Evolutionary conservation across 2,113 vertebrate genomes (phyloP).

Genomic region (Carassius auratus): DNA sequence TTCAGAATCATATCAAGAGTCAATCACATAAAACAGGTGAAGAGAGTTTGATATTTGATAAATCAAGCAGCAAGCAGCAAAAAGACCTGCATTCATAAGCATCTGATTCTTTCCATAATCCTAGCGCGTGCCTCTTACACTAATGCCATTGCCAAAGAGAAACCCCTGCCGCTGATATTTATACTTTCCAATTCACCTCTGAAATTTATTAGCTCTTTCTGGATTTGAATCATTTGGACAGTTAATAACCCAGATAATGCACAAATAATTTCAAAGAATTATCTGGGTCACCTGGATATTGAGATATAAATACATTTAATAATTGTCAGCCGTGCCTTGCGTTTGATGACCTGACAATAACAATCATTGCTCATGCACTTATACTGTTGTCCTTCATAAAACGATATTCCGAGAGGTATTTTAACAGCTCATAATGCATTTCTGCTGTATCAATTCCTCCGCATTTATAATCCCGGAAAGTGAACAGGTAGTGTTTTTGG

Average conservation of each 20-base stretch:
- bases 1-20: conserved; percentile 27
- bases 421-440: conserved; percentile 13
- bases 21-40: conserved; percentile 35
- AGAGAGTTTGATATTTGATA: conserved; percentile 35
- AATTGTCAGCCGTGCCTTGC: not conserved
- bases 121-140: not conserved
- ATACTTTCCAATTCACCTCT: conserved; percentile 25
- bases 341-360: not conserved
- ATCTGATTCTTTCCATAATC: not conserved
- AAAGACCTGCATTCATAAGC: conserved; percentile 26
- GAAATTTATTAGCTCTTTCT: conserved; percentile 18
- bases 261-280: not conserved
- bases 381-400: not conserved
- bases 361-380: not conserved
- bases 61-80: not conserved
- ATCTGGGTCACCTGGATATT: not conserved
- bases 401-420: conserved; percentile 22
- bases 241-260: conserved; percentile 26
- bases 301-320: conserved; percentile 1
- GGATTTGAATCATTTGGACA: conserved; percentile 19
- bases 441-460: conserved; percentile 12
- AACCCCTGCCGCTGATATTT: conserved; percentile 34
- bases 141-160: not conserved
- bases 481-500: conserved; percentile 21
- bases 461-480: not conserved